phyloP scores from a whole-genome alignment of 1,140 invertebrate species.

The Venustaconcha ellipsiformis region DNA sequence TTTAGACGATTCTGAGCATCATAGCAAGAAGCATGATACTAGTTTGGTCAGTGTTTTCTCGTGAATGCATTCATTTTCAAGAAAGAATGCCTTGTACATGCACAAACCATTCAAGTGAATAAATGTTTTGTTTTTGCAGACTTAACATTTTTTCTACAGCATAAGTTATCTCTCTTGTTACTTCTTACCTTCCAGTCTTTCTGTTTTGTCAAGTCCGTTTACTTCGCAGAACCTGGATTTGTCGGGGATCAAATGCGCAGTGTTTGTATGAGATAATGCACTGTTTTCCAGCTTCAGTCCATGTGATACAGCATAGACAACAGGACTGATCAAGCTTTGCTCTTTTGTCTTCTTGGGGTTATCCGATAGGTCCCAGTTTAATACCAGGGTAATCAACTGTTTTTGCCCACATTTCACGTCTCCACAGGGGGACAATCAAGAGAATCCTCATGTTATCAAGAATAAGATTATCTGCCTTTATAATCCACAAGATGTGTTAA shows the following conservation, averaged over 20 bases:
- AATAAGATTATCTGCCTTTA: slow-evolving; percentile 37
- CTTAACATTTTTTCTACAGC: no score
- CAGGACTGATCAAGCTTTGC: slow-evolving; percentile 49
- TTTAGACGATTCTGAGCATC: no score
- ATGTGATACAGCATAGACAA: slow-evolving; percentile 54
- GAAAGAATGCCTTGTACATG: no score
- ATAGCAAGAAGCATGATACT: no score
- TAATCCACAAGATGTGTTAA: slow-evolving; percentile 34
- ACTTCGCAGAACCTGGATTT: slow-evolving; percentile 47
- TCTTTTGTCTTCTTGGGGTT: slow-evolving; percentile 39
- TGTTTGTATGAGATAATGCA: slow-evolving; percentile 46
- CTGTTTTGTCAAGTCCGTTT: slow-evolving; percentile 42
- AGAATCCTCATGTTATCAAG: slow-evolving; percentile 55
- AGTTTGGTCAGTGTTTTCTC: no score
- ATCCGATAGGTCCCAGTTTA: slow-evolving; percentile 55
- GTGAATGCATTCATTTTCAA: no score
- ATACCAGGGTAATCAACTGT: slow-evolving; percentile 40
- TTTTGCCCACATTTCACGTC: slow-evolving; percentile 32
- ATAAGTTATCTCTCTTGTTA: no score
- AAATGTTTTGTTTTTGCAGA: no score
- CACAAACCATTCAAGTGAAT: no score
- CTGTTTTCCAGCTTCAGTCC: slow-evolving; percentile 44
- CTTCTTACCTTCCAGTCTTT: slow-evolving; percentile 37
- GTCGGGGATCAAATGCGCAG: slow-evolving; percentile 47
- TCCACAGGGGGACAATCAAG: slow-evolving; percentile 38